Percentiles rank a stretch among this genome's conserved stretches.
These are phyloP conservation scores for Coregonus sp. DNA, from an alignment of 2,797 vertebrate genomes.

Conservation along the genomic window DNA sequence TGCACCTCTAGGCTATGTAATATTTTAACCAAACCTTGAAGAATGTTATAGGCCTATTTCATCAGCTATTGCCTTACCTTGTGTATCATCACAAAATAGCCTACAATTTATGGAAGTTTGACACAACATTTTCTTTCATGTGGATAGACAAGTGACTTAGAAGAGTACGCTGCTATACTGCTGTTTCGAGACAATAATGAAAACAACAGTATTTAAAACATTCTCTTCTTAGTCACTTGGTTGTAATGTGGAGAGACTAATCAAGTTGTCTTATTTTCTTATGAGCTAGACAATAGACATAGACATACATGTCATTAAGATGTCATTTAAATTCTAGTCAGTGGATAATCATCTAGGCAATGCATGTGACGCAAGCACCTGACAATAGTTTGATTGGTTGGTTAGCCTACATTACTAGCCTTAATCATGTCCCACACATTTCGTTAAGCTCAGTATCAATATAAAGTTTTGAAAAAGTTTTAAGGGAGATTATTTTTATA, in stretches of 20 bases:
- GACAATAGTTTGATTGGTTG: not conserved
- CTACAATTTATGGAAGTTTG: not conserved
- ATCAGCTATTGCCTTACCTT: not conserved
- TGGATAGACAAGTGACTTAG: not conserved
- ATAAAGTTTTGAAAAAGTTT: not conserved
- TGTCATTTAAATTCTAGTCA: not conserved
- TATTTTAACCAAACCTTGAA: not conserved
- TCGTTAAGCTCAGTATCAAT: not conserved
- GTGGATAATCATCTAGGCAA: not conserved
- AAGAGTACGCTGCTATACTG: not conserved
- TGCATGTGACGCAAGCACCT: not conserved
- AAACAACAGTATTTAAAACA: not conserved
- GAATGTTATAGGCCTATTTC: not conserved
- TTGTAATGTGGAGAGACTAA: not conserved
- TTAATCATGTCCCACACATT: conserved; percentile 6
- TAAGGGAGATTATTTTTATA: conserved; percentile 70
- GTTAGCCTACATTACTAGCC: not conserved
- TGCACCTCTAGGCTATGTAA: not conserved
- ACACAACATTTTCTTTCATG: not conserved
- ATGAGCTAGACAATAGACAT: not conserved
- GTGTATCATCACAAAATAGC: not conserved
- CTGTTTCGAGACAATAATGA: not conserved
- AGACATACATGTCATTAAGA: not conserved
- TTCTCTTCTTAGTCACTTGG: not conserved
- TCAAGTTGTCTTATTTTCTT: not conserved